These are phyloP conservation scores for Gasterosteus aculeatus DNA, from an alignment of 2,113 vertebrate species.

Conservation along the genomic window DNA sequence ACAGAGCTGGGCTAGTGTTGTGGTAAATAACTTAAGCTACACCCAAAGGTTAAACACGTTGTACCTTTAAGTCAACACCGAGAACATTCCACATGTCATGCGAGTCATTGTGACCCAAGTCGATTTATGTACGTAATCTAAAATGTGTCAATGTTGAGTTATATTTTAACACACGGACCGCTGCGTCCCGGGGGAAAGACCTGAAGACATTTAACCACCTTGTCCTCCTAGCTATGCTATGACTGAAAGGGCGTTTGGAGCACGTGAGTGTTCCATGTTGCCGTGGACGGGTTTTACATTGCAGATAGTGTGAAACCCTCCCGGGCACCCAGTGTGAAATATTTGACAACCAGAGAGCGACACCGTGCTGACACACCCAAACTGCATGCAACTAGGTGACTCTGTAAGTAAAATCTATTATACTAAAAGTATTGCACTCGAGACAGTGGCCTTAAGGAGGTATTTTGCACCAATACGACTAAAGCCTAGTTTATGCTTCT, in stretches of 20 bases:
- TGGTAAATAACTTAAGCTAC: too few species aligned
- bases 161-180: neutral
- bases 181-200: neutral
- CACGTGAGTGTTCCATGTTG: too few species aligned
- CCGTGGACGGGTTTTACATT: neutral
- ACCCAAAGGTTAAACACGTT: neutral
- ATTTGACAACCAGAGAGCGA: neutral
- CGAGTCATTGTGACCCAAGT: neutral
- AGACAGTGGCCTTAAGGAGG: slow-evolving; percentile 44
- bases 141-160: neutral
- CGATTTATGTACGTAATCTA: neutral
- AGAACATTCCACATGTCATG: neutral
- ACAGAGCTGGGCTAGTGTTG: neutral
- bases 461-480: slow-evolving; percentile 65
- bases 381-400: slow-evolving; percentile 19
- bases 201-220: neutral
- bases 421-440: slow-evolving; percentile 16
- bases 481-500: slow-evolving; percentile 2
- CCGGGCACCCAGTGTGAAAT: neutral
- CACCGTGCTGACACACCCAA: neutral
- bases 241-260: neutral
- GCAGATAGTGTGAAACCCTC: too few species aligned
- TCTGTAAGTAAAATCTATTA: slow-evolving; percentile 46
- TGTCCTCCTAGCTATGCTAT: neutral
- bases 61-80: neutral